A percentile compares a stretch with the other conserved stretches of the same genome.
These are phyloP conservation scores for human (Homo sapiens) DNA, from an alignment of 2,113 vertebrate species.

Conservation along the genomic window DNA sequence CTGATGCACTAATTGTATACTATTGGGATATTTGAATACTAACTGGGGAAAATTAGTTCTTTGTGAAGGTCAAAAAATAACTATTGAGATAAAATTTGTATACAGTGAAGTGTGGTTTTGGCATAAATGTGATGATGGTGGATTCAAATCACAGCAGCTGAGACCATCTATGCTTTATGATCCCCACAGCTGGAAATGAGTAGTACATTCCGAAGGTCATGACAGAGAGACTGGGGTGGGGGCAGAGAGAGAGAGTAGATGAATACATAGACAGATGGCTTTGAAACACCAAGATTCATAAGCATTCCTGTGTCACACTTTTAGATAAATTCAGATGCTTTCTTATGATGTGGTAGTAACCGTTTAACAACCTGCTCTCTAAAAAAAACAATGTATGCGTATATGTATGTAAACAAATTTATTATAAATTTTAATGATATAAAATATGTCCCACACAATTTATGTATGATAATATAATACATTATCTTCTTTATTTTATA, in stretches of 20 bases:
- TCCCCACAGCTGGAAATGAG: not conserved
- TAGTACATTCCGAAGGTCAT: not conserved
- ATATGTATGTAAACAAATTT: not conserved
- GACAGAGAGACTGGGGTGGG: not conserved
- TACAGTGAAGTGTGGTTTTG: not conserved
- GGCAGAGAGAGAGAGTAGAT: not conserved
- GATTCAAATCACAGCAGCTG: too few species aligned
- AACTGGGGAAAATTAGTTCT: not conserved
- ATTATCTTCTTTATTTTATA: not conserved
- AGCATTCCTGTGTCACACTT: not conserved
- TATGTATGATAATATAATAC: not conserved
- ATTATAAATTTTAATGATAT: not conserved
- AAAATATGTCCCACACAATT: not conserved
- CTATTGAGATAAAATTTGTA: not conserved
- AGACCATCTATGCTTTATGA: rapidly evolving
- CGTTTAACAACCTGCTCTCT: not conserved
- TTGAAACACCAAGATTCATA: not conserved
- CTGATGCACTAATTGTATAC: not conserved
- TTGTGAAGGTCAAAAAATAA: not conserved
- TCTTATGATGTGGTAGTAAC: not conserved
- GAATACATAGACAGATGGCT: not conserved
- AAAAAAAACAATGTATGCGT: not conserved
- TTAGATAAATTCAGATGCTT: not conserved
- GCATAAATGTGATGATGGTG: not conserved
- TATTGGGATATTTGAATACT: not conserved